Base-by-base conservation (phyloP, 1,140 invertebrate species). In the Oryzaephilus surinamensis region DNA sequence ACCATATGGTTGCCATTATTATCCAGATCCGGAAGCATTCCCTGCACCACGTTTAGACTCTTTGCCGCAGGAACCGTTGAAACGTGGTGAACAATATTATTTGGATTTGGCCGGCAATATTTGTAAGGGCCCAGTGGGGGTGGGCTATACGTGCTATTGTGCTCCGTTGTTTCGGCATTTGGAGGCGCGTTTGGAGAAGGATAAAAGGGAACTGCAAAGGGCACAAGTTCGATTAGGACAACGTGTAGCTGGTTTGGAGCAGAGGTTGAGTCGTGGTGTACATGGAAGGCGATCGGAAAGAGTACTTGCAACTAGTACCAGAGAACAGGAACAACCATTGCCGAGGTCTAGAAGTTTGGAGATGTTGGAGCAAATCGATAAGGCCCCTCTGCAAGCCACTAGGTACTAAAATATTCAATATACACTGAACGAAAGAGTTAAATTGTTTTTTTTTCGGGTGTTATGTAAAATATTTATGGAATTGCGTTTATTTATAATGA, bases 101-200 rank as follows among this genome's bases (percentile, higher is more conserved):
- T 69, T 94, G 34, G 92, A 97, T 62, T 67, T 97, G 35, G 90
- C 89, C n/a, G 92, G 93, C 2, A 94, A 96, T 57, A 93, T 97
- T 35, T 79, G 87, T 48, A 95, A 96, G 64, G 91, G 92, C 4
- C 90, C 90, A 0, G 77, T 93, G 6, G 89, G 90, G 1, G 83
- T 90, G 6, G 84, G 85, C 0, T 84, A 87, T 52, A 73, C 74
- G 6, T 82, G 79, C 52, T 79, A 78, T 52, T 81, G 79, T 57
- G 77, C 75, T 0, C 83, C 84, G 3, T 81, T 91, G 52, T 84
- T 95, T 55, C 74, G 82, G 42, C 82, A 90, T 41, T 78, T 94
- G 57, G 89, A 94, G 60, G 77, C 85, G 30, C 81, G 84, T 43
- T 57, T 94, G 8, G 87, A 88, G 50, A 73, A 77, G 44, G 85